Conservation (phyloP, 2,888 invertebrate species). For the Drosophila affinis region DNA sequence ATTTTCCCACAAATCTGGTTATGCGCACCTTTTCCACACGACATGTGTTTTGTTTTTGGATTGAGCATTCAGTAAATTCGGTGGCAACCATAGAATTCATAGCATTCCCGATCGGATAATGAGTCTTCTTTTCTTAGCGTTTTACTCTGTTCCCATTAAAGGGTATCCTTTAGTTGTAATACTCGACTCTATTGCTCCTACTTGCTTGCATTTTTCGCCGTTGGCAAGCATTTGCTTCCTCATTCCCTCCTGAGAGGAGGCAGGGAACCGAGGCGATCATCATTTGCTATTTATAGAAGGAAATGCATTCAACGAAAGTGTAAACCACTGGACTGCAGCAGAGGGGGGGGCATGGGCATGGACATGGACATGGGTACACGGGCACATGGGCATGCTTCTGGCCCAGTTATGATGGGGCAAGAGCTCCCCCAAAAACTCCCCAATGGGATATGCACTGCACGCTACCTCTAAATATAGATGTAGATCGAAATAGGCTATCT, state of each 20-base stretch:
- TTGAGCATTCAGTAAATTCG: no score
- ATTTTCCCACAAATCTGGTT: no score
- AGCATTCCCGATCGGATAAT: no score
- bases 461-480: constrained; percentile 30
- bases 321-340: constrained; percentile 19
- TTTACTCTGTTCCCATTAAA: neutral
- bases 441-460: constrained; percentile 19
- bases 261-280: constrained; percentile 26
- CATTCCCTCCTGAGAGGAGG: constrained; percentile 51
- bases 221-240: constrained; percentile 68
- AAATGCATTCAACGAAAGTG: constrained; percentile 40
- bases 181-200: constrained; percentile 6
- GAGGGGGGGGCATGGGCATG: neutral
- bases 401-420: constrained; percentile 38
- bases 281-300: constrained; percentile 34
- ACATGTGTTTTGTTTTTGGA: no score
- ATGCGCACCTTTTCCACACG: no score
- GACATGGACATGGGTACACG: no score
- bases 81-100: no score
- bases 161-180: neutral
- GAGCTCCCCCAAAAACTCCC: constrained; percentile 21
- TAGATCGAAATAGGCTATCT: constrained; percentile 27
- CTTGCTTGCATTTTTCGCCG: constrained; percentile 36
- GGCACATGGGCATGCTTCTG: constrained; percentile 24
- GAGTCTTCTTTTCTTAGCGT: neutral